A percentile compares a stretch with the other conserved stretches of the same genome.
Conservation (phyloP, 2,888 invertebrate species). For the Trisateles emortualis region DNA sequence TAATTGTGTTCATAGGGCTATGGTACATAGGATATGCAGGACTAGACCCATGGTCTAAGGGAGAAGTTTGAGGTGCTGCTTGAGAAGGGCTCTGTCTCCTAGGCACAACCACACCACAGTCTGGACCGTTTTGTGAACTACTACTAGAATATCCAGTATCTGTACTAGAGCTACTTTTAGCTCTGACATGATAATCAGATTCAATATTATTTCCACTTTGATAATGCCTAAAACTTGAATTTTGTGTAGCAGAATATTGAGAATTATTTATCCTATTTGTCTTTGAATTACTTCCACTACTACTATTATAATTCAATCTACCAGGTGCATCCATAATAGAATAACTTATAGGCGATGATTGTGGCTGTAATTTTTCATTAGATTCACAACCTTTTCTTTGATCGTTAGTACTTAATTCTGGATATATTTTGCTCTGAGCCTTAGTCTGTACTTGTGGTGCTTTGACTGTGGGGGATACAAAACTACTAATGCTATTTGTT, state of each 20-base stretch:
- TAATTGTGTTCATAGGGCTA: constrained; percentile 92
- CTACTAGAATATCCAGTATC: constrained; percentile 88
- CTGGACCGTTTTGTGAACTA: constrained; percentile 89
- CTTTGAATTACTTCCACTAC: constrained; percentile 82
- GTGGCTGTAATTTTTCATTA: constrained; percentile 84
- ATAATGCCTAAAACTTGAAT: constrained; percentile 88
- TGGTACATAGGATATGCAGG: constrained; percentile 95
- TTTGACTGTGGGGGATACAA: constrained; percentile 85
- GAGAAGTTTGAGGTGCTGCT: constrained; percentile 91
- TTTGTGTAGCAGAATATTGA: constrained; percentile 83
- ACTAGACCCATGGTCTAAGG: constrained; percentile 91
- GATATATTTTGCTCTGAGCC: constrained; percentile 92
- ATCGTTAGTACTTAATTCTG: constrained; percentile 86
- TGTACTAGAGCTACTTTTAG: constrained; percentile 88
- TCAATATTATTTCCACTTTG: constrained; percentile 88
- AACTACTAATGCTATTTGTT: constrained; percentile 76
- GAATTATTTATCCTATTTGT: constrained; percentile 80
- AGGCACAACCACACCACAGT: constrained; percentile 89
- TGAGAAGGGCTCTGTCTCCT: constrained; percentile 90
- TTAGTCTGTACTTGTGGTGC: constrained; percentile 90
- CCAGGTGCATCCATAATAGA: constrained; percentile 91
- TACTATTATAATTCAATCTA: constrained; percentile 87
- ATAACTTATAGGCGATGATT: constrained; percentile 92
- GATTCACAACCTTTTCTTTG: constrained; percentile 86
- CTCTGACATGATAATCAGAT: constrained; percentile 87